Evolutionary conservation across 2,797 vertebrate genomes (phyloP), one percentile per base, ranked within the genome.

Genomic region (Remorina albescens): DNA sequence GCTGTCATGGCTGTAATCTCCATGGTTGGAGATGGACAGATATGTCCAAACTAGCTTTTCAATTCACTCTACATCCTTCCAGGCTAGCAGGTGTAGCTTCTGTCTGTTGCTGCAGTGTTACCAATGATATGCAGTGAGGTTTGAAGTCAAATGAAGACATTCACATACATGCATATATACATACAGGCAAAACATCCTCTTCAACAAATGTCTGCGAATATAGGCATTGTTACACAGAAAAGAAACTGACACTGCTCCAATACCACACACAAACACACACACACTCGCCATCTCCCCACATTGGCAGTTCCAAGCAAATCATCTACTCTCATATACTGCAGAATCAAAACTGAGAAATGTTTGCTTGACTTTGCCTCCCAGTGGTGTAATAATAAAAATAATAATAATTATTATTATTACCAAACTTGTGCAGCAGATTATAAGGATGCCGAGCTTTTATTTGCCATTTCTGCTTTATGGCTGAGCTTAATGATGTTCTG

Each of bases 1-100:
- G 86, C 92, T 92, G 93, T 92, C 92, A 92, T 81, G 86, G 85
- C 90, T 87, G 84, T 91, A 91, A 92, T 91, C 90, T 91, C 86
- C 72, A 69, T 80, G 78, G 80, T 81, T 84, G 76, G 85, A 87
- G 91, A 93, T 90, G 84, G 85, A 83, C 78, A 86, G 93, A 95
- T 94, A 93, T 92, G 88, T 90, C 84, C 78, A 80, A 88, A 90
- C 82, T 71, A 81, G 89, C 79, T 84, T 87, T 88, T 78, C 78
- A 86, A 82, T 85, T 76, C 39, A 44, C 68, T 85, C 61, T 28
- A 44, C 71, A 81, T n/a, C 62, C 82, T 82, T 82, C 62, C 41
- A 75, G 80, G 80, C 81, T 74, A 63, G 70, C 42, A 63, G 62
- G 15, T 60, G 49, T 44, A 54, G 57, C 62, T n/a, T 53, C 63